These are phyloP conservation scores for Rhagonycha fulva DNA, from an alignment of 2,888 invertebrate species.

Conservation along the genomic window DNA sequence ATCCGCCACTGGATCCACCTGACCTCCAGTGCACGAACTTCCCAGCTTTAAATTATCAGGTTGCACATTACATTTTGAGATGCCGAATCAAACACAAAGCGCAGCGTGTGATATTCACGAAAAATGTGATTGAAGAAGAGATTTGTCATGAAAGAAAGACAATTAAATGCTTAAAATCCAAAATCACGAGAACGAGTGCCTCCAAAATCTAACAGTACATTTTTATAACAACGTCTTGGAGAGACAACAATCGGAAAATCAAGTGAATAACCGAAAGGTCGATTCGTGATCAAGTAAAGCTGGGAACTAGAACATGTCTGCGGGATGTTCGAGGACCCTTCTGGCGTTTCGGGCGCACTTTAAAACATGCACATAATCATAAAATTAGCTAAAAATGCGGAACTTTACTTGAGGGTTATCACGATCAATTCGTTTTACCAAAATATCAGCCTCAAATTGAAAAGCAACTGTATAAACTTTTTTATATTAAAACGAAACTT, in stretches of 20 bases:
- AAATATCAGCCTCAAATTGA: slow-evolving; percentile 17
- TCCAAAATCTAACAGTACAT: slow-evolving; percentile 26
- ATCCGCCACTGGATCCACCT: too few species aligned
- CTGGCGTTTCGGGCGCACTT: slow-evolving; percentile 39
- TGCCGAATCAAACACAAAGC: background rate
- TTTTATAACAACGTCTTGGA: slow-evolving; percentile 6
- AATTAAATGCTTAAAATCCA: background rate
- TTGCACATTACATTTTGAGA: background rate
- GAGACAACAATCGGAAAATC: slow-evolving; percentile 23
- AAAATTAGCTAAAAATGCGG: slow-evolving; percentile 50
- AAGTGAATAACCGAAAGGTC: slow-evolving; percentile 42
- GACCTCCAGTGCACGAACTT: background rate
- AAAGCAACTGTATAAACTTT: background rate
- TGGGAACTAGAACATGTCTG: slow-evolving; percentile 53
- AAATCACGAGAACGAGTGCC: background rate
- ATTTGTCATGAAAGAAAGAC: background rate
- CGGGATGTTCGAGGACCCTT: slow-evolving; percentile 46
- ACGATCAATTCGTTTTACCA: slow-evolving; percentile 13
- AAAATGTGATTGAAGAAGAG: background rate
- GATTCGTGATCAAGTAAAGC: slow-evolving; percentile 46
- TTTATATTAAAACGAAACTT: background rate
- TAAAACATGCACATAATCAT: slow-evolving; percentile 37
- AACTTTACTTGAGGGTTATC: slow-evolving; percentile 34
- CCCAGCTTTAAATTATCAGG: background rate
- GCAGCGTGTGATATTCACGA: background rate